Conservation (phyloP, 2,113 vertebrate genomes). For the Thinocorus orbignyianus region DNA sequence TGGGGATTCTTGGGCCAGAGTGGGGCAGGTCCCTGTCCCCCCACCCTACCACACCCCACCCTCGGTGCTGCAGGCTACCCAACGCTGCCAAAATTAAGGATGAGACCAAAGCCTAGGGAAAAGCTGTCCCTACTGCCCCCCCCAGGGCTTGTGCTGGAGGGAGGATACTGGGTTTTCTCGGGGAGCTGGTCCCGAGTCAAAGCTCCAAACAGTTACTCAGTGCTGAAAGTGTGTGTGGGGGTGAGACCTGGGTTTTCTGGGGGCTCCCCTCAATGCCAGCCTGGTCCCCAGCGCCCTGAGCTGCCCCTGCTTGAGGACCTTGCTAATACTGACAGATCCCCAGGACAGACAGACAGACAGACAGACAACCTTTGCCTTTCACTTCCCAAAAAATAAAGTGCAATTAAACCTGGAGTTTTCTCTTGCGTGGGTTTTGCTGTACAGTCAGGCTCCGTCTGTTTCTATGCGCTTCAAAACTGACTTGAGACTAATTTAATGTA, state of each 20-base stretch:
- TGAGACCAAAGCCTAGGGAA: not conserved
- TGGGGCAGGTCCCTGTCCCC: not conserved
- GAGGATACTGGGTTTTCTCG: not conserved
- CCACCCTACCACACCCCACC: rapidly evolving
- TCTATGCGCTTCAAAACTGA: too few relatives aligned
- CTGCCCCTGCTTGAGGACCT: not conserved
- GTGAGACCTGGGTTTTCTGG: not conserved
- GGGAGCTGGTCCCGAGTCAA: not conserved
- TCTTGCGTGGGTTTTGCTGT: not conserved
- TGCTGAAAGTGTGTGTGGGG: rapidly evolving
- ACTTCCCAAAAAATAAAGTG: constrained; percentile 64
- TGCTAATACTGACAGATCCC: not conserved
- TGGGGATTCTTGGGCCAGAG: too few relatives aligned
- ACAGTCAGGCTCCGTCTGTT: not conserved
- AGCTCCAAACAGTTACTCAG: rapidly evolving
- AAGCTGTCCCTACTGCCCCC: not conserved
- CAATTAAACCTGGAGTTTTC: constrained; percentile 32
- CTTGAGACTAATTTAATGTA: too few relatives aligned
- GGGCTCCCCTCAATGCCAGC: not conserved
- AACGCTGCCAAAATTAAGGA: not conserved
- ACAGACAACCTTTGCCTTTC: not conserved
- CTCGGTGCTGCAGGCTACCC: rapidly evolving
- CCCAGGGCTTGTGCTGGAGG: rapidly evolving
- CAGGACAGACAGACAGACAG: too few relatives aligned
- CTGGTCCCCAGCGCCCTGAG: not conserved